phyloP scores from a whole-genome alignment of 2,888 invertebrate species.

The Melinaea menophilus region DNA sequence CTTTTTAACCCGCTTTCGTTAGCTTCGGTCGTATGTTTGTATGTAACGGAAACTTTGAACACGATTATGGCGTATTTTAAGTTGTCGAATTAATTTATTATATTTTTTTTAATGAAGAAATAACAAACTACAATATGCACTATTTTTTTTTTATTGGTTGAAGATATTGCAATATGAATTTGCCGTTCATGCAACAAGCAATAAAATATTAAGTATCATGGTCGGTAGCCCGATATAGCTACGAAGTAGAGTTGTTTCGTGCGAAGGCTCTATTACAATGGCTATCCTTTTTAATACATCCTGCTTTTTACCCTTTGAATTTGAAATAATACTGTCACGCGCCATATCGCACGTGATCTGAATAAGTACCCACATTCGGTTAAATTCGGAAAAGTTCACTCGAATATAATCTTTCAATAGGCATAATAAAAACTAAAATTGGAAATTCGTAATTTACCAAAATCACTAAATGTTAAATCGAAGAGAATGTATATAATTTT shows the following conservation, averaged over 20 bases:
- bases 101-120: no score
- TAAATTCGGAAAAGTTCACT: background rate
- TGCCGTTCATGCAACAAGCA: background rate
- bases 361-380: slow-evolving; percentile 37
- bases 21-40: no score
- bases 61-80: no score
- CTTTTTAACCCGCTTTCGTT: no score
- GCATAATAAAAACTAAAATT: slow-evolving; percentile 8
- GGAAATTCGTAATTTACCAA: background rate
- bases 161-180: slow-evolving; percentile 3
- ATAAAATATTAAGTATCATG: slow-evolving; percentile 2
- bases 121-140: no score
- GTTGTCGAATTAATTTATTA: no score
- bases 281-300: slow-evolving; percentile 61
- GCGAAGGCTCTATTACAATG: slow-evolving; percentile 44
- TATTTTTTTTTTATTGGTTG: no score
- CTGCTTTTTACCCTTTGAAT: slow-evolving; percentile 68
- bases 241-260: slow-evolving; percentile 37
- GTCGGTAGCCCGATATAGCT: slow-evolving; percentile 38
- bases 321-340: slow-evolving; percentile 67
- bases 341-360: slow-evolving; percentile 50
- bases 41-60: no score
- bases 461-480: no score
- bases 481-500: slow-evolving; percentile 10
- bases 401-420: slow-evolving; percentile 5